These are phyloP conservation scores for Pristionchus arcanus DNA, from an alignment of 2,888 invertebrate genomes.

Conservation along the genomic window DNA sequence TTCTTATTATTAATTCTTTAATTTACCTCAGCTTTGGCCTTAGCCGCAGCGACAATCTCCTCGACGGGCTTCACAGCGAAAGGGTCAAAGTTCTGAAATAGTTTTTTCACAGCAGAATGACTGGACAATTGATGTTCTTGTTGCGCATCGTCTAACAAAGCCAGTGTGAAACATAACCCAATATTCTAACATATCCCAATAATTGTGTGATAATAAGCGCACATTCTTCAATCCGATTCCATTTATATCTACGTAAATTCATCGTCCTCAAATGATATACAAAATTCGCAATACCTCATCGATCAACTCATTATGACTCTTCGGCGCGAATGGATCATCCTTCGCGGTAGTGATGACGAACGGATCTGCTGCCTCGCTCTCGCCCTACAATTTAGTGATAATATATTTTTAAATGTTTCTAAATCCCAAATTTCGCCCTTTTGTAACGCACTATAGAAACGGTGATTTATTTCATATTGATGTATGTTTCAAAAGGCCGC, in stretches of 20 bases:
- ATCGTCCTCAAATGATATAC: background rate
- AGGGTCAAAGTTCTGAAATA: conserved; percentile 75
- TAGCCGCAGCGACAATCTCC: conserved; percentile 78
- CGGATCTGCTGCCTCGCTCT: conserved; percentile 59
- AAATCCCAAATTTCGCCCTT: background rate
- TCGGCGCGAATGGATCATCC: conserved; percentile 74
- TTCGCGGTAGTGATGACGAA: conserved; percentile 54
- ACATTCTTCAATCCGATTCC: no score
- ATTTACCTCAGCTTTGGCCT: conserved; percentile 74
- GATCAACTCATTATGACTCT: conserved; percentile 63
- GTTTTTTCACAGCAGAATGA: background rate
- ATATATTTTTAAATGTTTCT: background rate
- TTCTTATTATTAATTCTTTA: no score
- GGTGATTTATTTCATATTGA: no score
- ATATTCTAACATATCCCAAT: no score
- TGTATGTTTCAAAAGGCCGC: no score
- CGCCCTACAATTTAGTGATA: conserved; percentile 30
- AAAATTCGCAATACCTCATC: conserved; percentile 62
- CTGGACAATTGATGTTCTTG: background rate
- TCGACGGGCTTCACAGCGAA: conserved; percentile 78
- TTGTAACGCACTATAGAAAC: no score
- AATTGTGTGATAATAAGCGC: no score
- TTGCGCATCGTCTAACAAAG: background rate
- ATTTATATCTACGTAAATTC: no score
- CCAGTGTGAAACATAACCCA: background rate